These are phyloP conservation scores for Chalcosyrphus nemorum DNA, from an alignment of 2,888 invertebrate species.

Conservation along the genomic window DNA sequence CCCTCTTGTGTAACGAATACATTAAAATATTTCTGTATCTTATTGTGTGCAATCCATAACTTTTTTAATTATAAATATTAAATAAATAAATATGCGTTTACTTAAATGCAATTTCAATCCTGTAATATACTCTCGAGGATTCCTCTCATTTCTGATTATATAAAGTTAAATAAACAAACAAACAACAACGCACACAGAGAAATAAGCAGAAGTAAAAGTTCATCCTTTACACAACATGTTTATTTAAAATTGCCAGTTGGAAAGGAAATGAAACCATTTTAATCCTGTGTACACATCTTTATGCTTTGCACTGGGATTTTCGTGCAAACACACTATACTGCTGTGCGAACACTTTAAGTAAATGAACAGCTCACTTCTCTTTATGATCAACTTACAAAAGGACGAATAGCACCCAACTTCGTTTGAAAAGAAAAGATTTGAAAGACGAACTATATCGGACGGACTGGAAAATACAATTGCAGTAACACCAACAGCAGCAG, in stretches of 20 bases:
- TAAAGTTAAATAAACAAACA: not conserved
- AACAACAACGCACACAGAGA: not conserved
- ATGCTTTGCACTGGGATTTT: slow-evolving; percentile 22
- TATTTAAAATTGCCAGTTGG: slow-evolving; percentile 48
- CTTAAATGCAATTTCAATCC: slow-evolving; percentile 11
- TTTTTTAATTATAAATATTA: slow-evolving; percentile 1
- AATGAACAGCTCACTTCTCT: slow-evolving; percentile 33
- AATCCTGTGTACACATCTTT: slow-evolving; percentile 61
- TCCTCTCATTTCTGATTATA: not conserved
- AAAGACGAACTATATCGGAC: slow-evolving; percentile 30
- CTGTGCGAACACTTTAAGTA: slow-evolving; percentile 34
- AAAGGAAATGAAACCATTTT: slow-evolving; percentile 57
- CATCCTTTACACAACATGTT: slow-evolving; percentile 22
- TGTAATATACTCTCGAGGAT: not conserved
- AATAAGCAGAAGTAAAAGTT: slow-evolving; percentile 8
- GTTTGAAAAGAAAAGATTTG: slow-evolving; percentile 24
- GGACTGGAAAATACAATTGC: slow-evolving; percentile 21
- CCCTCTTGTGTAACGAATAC: not conserved
- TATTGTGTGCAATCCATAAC: not conserved
- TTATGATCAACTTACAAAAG: not conserved
- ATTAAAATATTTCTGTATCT: not conserved
- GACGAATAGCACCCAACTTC: not conserved
- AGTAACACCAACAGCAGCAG: not conserved
- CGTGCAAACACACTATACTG: slow-evolving; percentile 11
- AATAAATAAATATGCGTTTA: not conserved